Conservation (phyloP, 2,888 invertebrate species). For the Cantharis lateralis region DNA sequence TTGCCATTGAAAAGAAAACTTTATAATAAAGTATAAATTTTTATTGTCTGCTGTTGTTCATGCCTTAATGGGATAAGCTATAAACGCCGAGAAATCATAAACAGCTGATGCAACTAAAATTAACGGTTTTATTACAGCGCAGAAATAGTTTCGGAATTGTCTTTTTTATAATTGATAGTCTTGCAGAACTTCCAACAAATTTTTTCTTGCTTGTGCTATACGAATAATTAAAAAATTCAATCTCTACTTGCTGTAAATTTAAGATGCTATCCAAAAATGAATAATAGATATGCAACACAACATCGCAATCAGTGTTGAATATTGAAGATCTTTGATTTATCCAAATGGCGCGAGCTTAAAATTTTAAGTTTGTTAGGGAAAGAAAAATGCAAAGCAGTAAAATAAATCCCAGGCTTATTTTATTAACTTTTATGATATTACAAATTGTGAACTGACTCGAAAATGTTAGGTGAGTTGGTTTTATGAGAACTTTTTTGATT, state of each 20-base stretch:
- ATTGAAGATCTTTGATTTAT: neutral
- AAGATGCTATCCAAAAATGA: neutral
- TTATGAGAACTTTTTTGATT: neutral
- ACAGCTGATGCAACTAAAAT: neutral
- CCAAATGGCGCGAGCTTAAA: neutral
- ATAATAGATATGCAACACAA: neutral
- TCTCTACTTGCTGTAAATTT: neutral
- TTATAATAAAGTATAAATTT: neutral
- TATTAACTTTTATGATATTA: neutral
- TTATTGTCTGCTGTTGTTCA: neutral
- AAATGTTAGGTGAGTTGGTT: neutral
- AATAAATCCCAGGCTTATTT: neutral
- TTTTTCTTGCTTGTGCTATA: neutral
- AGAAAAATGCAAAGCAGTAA: neutral
- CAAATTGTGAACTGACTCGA: neutral
- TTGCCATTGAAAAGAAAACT: too few species aligned
- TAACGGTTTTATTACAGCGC: neutral
- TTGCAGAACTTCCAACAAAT: neutral
- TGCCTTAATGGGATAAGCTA: neutral
- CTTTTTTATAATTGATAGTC: neutral
- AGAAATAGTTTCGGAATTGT: neutral
- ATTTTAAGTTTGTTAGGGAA: conserved; percentile 1
- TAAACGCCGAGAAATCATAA: neutral
- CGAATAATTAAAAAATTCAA: neutral
- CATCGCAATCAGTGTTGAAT: neutral